Conservation (phyloP, 92 coral and sea anemone genomes). For the Bergia puertoricense region DNA sequence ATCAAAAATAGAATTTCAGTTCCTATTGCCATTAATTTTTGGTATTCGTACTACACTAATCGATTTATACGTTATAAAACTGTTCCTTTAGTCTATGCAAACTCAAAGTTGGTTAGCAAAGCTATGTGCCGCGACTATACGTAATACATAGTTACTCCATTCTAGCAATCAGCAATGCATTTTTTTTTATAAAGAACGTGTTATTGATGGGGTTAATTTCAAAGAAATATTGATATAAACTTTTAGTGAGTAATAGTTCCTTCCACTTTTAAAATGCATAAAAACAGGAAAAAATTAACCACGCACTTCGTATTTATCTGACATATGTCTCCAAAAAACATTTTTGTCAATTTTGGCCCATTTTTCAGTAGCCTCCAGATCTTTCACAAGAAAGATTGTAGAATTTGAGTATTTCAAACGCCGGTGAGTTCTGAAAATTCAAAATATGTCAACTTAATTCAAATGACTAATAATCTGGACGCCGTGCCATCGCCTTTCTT, state of each 20-base stretch:
- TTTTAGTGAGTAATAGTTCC: not conserved
- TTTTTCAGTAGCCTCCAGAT: not conserved
- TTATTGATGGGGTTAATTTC: not conserved
- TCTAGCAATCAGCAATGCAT: not conserved
- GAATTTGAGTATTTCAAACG: not conserved
- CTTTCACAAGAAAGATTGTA: not conserved
- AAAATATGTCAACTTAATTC: not conserved
- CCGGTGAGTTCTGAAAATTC: not conserved
- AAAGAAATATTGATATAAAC: not conserved
- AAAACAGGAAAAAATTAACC: not conserved
- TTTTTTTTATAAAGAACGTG: too few species aligned
- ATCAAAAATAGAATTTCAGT: too few species aligned
- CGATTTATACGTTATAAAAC: too few species aligned
- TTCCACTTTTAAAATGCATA: not conserved
- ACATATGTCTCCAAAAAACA: not conserved
- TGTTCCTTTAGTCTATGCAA: too few species aligned
- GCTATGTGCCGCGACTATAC: too few species aligned
- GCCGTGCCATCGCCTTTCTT: not conserved
- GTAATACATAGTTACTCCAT: not conserved
- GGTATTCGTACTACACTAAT: too few species aligned
- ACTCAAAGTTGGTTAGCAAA: too few species aligned
- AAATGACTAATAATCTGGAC: not conserved
- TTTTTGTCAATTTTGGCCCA: not conserved
- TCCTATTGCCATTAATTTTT: too few species aligned
- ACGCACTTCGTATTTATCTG: not conserved